Conservation (phyloP, 1,140 invertebrate species). For the Hyles vespertilio region DNA sequence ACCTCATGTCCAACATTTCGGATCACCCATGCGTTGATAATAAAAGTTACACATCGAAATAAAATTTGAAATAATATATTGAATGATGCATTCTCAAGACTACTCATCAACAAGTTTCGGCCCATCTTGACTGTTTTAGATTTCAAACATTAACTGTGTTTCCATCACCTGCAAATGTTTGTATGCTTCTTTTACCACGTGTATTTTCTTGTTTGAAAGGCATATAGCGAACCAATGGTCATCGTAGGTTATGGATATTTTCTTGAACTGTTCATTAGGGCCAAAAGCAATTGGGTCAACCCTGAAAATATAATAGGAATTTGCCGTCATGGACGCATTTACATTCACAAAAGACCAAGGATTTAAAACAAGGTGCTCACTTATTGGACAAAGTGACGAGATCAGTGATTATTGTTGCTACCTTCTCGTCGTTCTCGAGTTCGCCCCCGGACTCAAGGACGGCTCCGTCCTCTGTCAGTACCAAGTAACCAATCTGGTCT, state of each 20-base stretch:
- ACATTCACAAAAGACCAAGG: not conserved
- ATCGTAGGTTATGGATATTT: slow-evolving; percentile 87
- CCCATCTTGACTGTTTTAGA: slow-evolving; percentile 73
- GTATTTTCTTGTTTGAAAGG: slow-evolving; percentile 89
- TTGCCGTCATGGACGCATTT: not conserved
- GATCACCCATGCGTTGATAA: slow-evolving; percentile 95
- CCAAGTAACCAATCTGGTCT: slow-evolving; percentile 87
- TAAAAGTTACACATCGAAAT: slow-evolving; percentile 87
- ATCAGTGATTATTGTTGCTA: slow-evolving; percentile 84
- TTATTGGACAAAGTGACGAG: slow-evolving; percentile 77
- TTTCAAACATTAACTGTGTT: slow-evolving; percentile 65
- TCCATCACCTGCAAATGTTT: slow-evolving; percentile 39
- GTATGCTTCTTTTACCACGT: slow-evolving; percentile 80
- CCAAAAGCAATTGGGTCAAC: slow-evolving; percentile 81
- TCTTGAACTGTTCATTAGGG: slow-evolving; percentile 82
- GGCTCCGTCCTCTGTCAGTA: slow-evolving; percentile 90
- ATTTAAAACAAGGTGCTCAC: slow-evolving; percentile 39
- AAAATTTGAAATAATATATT: slow-evolving; percentile 92
- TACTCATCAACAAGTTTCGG: slow-evolving; percentile 85
- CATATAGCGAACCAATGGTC: slow-evolving; percentile 90
- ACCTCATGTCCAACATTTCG: slow-evolving; percentile 92
- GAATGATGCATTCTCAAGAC: slow-evolving; percentile 89
- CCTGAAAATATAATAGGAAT: slow-evolving; percentile 50
- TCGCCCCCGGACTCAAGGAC: slow-evolving; percentile 91
- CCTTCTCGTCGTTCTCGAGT: slow-evolving; percentile 89